These are phyloP conservation scores for Himantopus leucocephalus DNA, from an alignment of 2,113 vertebrate genomes.

Conservation along the genomic window DNA sequence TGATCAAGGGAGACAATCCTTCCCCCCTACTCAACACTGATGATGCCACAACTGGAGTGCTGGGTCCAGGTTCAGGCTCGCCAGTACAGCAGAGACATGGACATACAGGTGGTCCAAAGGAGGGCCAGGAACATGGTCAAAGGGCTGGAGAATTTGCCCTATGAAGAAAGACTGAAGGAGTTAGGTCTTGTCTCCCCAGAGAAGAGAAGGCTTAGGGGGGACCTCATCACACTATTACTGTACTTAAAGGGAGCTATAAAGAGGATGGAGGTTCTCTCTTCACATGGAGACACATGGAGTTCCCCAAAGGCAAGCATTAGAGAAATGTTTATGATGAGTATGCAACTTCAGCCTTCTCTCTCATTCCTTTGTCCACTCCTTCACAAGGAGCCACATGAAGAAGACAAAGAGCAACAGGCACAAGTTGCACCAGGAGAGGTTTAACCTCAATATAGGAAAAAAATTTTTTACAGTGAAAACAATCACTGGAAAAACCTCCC, in stretches of 20 bases:
- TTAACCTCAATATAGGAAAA: background rate
- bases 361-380: background rate
- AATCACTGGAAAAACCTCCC: background rate
- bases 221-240: background rate
- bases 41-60: background rate
- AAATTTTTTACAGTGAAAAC: background rate
- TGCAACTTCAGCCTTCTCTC: background rate
- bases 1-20: background rate
- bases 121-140: background rate
- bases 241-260: background rate
- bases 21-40: background rate
- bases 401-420: background rate
- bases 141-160: background rate
- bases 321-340: background rate
- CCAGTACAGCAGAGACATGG: background rate
- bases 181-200: background rate
- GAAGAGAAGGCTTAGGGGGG: background rate
- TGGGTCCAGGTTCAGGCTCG: accelerated
- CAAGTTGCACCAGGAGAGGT: background rate
- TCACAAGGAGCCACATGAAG: background rate
- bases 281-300: background rate
- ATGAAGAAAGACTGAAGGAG: background rate
- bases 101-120: background rate
- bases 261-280: background rate
- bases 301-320: background rate